A percentile compares a stretch with the other conserved stretches of the same genome.
Conservation (phyloP, 2,888 invertebrate genomes). For the Rhodophaea formosa region DNA sequence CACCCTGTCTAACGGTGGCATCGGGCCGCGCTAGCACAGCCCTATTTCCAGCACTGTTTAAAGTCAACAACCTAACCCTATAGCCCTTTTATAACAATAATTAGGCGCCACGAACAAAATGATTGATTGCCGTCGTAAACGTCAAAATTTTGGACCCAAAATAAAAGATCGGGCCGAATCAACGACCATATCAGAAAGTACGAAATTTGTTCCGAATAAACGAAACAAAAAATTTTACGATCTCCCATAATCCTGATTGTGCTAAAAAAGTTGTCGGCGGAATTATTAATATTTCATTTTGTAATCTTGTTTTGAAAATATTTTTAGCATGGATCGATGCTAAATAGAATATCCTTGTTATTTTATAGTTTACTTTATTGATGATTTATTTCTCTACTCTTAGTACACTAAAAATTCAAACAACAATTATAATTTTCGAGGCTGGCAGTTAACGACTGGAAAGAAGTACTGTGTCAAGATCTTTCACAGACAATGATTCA, state of each 20-base stretch:
- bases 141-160: conserved; percentile 53
- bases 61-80: conserved; percentile 48
- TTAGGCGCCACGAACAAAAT: conserved; percentile 51
- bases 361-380: too few species aligned
- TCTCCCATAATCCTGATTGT: conserved; percentile 33
- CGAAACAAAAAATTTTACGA: conserved; percentile 40
- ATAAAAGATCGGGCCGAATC: conserved; percentile 47
- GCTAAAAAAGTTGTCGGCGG: conserved; percentile 29
- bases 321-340: neutral
- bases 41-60: conserved; percentile 23
- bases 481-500: too few species aligned
- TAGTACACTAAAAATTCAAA: too few species aligned
- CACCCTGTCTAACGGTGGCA: too few species aligned
- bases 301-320: neutral
- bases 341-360: neutral
- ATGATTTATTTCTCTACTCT: too few species aligned
- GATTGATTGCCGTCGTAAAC: conserved; percentile 62
- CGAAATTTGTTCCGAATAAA: conserved; percentile 39
- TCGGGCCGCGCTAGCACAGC: too few species aligned
- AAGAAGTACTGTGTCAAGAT: too few species aligned
- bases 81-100: conserved; percentile 52
- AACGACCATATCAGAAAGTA: conserved; percentile 45
- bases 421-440: too few species aligned
- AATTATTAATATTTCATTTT: conserved; percentile 1
- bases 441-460: too few species aligned